Conservation (phyloP, 2,888 invertebrate species). For the Xestia rhomboidea region DNA sequence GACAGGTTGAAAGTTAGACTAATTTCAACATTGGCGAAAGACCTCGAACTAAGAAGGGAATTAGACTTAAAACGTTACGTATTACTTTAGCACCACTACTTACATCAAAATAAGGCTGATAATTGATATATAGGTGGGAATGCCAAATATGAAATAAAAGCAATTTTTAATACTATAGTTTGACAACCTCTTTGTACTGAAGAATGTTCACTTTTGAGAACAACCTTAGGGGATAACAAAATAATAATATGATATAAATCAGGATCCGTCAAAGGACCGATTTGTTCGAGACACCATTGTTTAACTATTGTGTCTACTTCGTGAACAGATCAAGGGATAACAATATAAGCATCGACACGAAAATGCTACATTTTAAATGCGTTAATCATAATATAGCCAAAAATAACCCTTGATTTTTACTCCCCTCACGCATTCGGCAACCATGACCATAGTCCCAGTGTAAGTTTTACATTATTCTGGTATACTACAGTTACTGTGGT, state of each 20-base stretch:
- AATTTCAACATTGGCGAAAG: slow-evolving; percentile 49
- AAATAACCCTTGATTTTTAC: not conserved
- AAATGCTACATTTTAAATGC: slow-evolving; percentile 49
- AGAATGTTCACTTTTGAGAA: slow-evolving; percentile 29
- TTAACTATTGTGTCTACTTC: too few relatives aligned
- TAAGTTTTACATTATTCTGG: not conserved
- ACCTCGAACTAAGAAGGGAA: slow-evolving; percentile 40
- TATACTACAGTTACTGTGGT: not conserved
- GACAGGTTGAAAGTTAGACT: not conserved
- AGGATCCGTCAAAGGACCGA: too few relatives aligned
- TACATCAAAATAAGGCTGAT: slow-evolving; percentile 66
- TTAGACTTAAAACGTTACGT: slow-evolving; percentile 57
- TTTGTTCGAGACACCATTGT: too few relatives aligned
- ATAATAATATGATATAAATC: too few relatives aligned
- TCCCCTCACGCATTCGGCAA: not conserved
- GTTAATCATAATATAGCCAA: not conserved
- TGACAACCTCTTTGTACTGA: slow-evolving; percentile 43
- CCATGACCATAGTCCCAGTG: not conserved
- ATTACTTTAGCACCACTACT: slow-evolving; percentile 74
- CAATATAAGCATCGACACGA: slow-evolving; percentile 45
- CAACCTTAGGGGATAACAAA: not conserved
- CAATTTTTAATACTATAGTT: slow-evolving; percentile 60
- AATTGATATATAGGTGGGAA: slow-evolving; percentile 73
- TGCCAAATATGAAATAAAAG: slow-evolving; percentile 63
- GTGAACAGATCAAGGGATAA: too few relatives aligned